phyloP scores from a whole-genome alignment of 2,888 invertebrate genomes.

The Orchesellides sinensis region DNA sequence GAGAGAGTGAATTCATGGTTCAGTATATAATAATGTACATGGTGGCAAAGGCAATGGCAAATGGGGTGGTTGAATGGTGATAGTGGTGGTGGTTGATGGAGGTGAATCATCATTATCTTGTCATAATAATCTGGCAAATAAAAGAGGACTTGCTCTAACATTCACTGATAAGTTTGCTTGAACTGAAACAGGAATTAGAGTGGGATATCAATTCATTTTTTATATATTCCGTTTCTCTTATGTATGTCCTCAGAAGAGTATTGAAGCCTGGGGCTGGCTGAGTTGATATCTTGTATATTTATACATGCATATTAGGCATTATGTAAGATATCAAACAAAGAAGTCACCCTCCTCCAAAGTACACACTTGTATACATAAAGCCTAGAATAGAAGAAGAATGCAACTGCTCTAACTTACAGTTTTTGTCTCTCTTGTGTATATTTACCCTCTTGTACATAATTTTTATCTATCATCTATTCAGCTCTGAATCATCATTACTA shows the following conservation, averaged over 20 bases:
- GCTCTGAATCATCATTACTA: slow-evolving; percentile 59
- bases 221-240: not conserved
- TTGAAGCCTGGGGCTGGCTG: slow-evolving; percentile 36
- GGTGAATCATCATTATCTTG: slow-evolving; percentile 75
- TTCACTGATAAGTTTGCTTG: slow-evolving; percentile 46
- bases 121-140: slow-evolving; percentile 73
- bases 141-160: slow-evolving; percentile 42
- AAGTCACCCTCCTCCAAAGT: slow-evolving; percentile 52
- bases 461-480: slow-evolving; percentile 58
- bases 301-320: slow-evolving; percentile 47
- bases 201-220: slow-evolving; percentile 48
- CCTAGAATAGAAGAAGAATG: slow-evolving; percentile 2
- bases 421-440: slow-evolving; percentile 55
- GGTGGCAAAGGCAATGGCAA: slow-evolving; percentile 35
- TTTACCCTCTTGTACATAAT: slow-evolving; percentile 62
- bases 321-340: slow-evolving; percentile 39
- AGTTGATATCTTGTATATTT: slow-evolving; percentile 49
- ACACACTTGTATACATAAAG: not conserved
- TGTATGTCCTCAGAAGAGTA: not conserved
- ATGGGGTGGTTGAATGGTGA: slow-evolving; percentile 49
- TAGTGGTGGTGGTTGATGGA: slow-evolving; percentile 56
- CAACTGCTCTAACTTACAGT: not conserved
- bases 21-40: slow-evolving; percentile 29
- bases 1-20: slow-evolving; percentile 19
- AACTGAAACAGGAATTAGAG: slow-evolving; percentile 42